A percentile compares a stretch with the other conserved stretches of the same genome.
Evolutionary conservation across 1,140 invertebrate genomes (phyloP).

Genomic region (Drosophila subobscura): DNA sequence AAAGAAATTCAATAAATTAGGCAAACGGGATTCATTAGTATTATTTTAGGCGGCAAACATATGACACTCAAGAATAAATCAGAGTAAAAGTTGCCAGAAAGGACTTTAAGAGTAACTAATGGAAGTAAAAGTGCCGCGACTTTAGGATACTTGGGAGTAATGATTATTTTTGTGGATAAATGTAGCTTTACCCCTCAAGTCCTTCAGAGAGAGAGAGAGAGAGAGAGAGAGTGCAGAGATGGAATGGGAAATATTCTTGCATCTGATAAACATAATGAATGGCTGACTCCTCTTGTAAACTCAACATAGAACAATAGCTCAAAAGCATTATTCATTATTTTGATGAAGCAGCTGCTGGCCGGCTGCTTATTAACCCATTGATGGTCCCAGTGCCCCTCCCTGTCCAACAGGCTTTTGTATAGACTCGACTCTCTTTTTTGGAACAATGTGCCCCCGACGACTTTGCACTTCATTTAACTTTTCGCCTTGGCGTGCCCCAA

Average conservation of each 20-base stretch:
- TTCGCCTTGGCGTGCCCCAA: constrained; percentile 38
- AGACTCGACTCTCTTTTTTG: constrained; percentile 19
- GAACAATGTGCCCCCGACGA: constrained; percentile 51
- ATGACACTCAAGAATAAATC: constrained; percentile 58
- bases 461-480: constrained; percentile 80
- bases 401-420: constrained; percentile 36
- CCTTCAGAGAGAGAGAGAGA: too few relatives aligned
- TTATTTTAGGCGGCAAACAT: constrained; percentile 38
- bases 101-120: constrained; percentile 26
- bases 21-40: constrained; percentile 68
- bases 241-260: too few relatives aligned
- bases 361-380: constrained; percentile 66
- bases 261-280: too few relatives aligned
- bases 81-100: constrained; percentile 12
- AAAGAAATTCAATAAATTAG: constrained; percentile 74
- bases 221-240: too few relatives aligned
- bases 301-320: constrained; percentile 17
- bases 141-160: too few relatives aligned
- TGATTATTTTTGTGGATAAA: not conserved
- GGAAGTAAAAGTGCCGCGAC: too few relatives aligned
- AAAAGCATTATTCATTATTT: constrained; percentile 16
- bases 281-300: too few relatives aligned
- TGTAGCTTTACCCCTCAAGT: too few relatives aligned
- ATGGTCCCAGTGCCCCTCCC: constrained; percentile 7
- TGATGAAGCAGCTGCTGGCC: constrained; percentile 42